These are phyloP conservation scores for Cistogaster globosa DNA, from an alignment of 2,888 invertebrate species.

Conservation along the genomic window DNA sequence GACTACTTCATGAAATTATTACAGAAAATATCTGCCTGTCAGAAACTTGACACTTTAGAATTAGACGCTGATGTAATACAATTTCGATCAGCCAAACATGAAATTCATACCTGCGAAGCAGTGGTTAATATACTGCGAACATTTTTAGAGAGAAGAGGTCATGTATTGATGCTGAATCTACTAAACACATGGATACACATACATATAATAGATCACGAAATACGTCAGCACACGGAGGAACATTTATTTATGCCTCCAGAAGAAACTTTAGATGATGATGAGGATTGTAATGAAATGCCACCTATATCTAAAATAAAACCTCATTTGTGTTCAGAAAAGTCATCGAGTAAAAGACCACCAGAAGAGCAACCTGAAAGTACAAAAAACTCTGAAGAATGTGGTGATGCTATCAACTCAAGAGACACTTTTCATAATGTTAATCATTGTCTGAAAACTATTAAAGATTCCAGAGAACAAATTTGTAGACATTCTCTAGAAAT, in stretches of 20 bases:
- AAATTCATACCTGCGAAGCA: slow-evolving; percentile 87
- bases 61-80: slow-evolving; percentile 78
- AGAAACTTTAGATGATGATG: slow-evolving; percentile 73
- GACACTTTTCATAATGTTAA: slow-evolving; percentile 71
- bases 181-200: slow-evolving; percentile 86
- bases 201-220: slow-evolving; percentile 84
- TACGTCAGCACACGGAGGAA: slow-evolving; percentile 77
- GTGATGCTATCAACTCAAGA: slow-evolving; percentile 17
- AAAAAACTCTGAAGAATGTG: slow-evolving; percentile 74
- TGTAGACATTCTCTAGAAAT: slow-evolving; percentile 75
- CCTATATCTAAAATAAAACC: slow-evolving; percentile 49
- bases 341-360: slow-evolving; percentile 68
- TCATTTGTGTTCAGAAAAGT: slow-evolving; percentile 67
- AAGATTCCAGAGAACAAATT: slow-evolving; percentile 74
- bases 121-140: slow-evolving; percentile 86
- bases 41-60: slow-evolving; percentile 80
- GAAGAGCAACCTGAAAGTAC: slow-evolving; percentile 75
- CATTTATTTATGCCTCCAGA: slow-evolving; percentile 74
- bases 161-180: slow-evolving; percentile 88
- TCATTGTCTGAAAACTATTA: slow-evolving; percentile 74
- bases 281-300: slow-evolving; percentile 51
- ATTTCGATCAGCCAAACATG: slow-evolving; percentile 88
- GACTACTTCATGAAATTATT: slow-evolving; percentile 81
- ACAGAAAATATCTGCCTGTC: slow-evolving; percentile 80
- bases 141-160: slow-evolving; percentile 87